A percentile compares a stretch with the other conserved stretches of the same genome.
phyloP scores from a whole-genome alignment of 2,113 vertebrate genomes.

The Oryzias curvinotus region DNA sequence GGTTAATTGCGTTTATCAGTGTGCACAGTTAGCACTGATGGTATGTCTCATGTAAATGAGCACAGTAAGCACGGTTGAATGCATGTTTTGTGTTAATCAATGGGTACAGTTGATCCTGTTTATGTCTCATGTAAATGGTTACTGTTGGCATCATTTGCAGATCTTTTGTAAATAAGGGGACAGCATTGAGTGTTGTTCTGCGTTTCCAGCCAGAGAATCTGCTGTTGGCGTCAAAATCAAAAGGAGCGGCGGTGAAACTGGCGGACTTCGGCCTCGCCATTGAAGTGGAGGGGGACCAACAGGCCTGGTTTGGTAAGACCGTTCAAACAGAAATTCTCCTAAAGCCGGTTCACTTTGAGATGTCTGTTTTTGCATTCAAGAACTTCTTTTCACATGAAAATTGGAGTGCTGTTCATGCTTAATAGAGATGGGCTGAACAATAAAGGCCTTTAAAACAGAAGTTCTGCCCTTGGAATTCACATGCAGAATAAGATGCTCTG shows the following conservation, averaged over 20 bases:
- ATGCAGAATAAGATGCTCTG: too few species aligned
- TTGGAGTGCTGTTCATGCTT: too few species aligned
- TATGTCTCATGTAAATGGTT: not conserved
- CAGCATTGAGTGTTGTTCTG: constrained; percentile 19
- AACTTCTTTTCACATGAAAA: too few species aligned
- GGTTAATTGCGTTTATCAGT: too few species aligned
- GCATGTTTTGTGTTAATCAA: not conserved
- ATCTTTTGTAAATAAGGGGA: not conserved
- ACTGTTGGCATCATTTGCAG: not conserved
- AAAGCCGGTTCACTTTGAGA: not conserved
- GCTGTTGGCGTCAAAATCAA: constrained; percentile 67
- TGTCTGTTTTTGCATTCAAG: too few species aligned
- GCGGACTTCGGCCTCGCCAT: constrained; percentile 69
- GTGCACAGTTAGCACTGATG: not conserved
- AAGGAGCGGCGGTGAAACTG: constrained; percentile 68
- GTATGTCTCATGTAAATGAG: not conserved
- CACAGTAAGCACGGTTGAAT: not conserved
- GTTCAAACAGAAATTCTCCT: not conserved
- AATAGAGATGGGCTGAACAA: too few species aligned
- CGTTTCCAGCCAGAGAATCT: constrained; percentile 67
- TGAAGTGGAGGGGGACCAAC: constrained; percentile 73
- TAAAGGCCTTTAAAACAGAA: too few species aligned
- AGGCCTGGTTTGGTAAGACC: constrained; percentile 68
- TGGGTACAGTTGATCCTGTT: not conserved
- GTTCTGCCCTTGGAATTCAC: too few species aligned